A percentile compares a stretch with the other conserved stretches of the same genome.
These are phyloP conservation scores for Elysia crispata DNA, from an alignment of 2,888 invertebrate species.

Conservation along the genomic window DNA sequence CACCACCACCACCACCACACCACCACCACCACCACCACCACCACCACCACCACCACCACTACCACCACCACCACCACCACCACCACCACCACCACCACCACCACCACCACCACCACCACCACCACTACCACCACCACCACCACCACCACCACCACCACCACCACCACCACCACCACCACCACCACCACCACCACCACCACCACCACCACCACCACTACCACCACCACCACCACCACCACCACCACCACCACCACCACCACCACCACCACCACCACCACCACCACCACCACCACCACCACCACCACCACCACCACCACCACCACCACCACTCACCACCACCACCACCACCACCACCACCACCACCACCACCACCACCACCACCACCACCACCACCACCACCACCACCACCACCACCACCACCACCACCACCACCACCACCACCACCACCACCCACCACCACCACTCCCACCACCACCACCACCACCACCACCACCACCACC, in stretches of 20 bases:
- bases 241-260: no score
- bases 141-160: neutral
- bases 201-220: slow-evolving; percentile 9
- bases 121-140: neutral
- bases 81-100: neutral
- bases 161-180: neutral
- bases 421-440: no score
- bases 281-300: neutral
- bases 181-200: neutral
- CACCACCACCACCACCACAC: no score
- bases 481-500: slow-evolving; percentile 18
- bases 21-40: no score
- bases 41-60: neutral
- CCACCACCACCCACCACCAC: no score
- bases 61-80: neutral
- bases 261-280: no score
- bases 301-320: neutral
- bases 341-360: slow-evolving; percentile 1
- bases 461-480: no score
- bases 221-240: no score
- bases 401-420: slow-evolving; percentile 14
- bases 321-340: slow-evolving; percentile 2
- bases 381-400: slow-evolving; percentile 24
- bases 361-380: slow-evolving; percentile 15
- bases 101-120: neutral